Evolutionary conservation across 2,113 vertebrate genomes (phyloP).

Genomic region (Mastomys natalensis): DNA sequence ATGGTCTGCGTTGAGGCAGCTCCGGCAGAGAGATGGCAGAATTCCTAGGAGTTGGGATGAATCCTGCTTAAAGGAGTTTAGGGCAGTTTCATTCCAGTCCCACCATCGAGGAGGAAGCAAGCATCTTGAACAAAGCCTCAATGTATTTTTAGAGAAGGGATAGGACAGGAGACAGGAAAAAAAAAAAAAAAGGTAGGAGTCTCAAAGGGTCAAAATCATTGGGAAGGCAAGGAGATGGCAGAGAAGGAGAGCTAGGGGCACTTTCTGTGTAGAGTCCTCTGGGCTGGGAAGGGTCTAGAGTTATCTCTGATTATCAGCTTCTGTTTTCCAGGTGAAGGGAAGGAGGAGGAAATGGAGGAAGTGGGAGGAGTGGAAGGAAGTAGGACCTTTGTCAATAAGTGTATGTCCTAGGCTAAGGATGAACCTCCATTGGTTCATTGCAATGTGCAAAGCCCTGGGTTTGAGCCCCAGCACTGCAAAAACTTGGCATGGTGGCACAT

Average conservation of each 20-base stretch:
- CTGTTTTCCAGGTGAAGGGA: neutral
- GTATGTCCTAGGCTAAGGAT: neutral
- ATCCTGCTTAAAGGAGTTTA: neutral
- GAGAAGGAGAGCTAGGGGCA: neutral
- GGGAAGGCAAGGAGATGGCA: neutral
- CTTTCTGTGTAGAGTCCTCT: neutral
- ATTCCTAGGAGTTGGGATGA: neutral
- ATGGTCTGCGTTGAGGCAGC: neutral
- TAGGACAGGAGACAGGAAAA: neutral
- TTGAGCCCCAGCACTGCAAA: neutral
- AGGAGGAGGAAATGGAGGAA: neutral
- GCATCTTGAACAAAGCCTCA: neutral
- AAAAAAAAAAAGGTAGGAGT: neutral
- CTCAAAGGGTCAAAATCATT: neutral
- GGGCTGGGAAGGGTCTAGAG: neutral
- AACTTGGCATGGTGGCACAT: neutral
- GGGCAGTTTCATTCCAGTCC: neutral
- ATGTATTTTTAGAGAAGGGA: neutral
- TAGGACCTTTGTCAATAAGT: neutral
- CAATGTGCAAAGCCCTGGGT: too few relatives aligned
- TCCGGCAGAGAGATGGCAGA: neutral
- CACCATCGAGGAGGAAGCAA: neutral
- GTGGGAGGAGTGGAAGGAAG: too few relatives aligned
- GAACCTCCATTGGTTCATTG: too few relatives aligned
- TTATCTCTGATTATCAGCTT: neutral